A percentile compares a stretch with the other conserved stretches of the same genome.
Conservation (phyloP, 2,113 vertebrate genomes). For the Pterocles orientalis region DNA sequence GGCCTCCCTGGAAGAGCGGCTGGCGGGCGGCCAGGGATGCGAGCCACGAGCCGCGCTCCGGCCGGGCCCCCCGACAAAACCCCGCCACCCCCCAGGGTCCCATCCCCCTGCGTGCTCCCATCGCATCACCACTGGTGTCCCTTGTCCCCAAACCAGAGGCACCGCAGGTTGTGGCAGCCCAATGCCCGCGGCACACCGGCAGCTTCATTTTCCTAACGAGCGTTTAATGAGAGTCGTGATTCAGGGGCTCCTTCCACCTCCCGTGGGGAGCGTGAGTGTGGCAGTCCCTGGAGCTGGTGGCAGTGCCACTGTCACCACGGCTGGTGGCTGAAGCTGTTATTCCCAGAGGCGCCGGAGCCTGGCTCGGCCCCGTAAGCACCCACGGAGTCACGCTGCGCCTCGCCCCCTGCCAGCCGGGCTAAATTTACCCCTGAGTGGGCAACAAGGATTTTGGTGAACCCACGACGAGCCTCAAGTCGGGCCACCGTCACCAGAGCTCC, state of each 20-base stretch:
- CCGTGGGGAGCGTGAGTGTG: background rate
- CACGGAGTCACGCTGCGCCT: background rate
- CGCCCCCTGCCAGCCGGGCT: background rate
- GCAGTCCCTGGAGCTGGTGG: background rate
- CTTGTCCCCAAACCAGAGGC: background rate
- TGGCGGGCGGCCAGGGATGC: background rate
- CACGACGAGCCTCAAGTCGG: rapidly evolving
- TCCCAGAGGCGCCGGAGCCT: background rate
- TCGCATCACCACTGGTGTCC: rapidly evolving
- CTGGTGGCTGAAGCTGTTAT: background rate
- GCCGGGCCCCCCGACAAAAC: background rate
- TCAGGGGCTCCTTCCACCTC: background rate
- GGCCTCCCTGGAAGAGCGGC: background rate
- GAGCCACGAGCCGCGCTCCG: background rate
- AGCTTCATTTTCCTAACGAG: conserved; percentile 43
- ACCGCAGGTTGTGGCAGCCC: background rate
- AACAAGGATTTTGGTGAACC: background rate
- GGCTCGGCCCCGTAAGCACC: background rate
- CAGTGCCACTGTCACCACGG: background rate
- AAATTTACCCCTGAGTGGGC: background rate
- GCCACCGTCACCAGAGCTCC: rapidly evolving
- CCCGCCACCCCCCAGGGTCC: rapidly evolving
- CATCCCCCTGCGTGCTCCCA: background rate
- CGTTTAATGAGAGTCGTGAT: conserved; percentile 4
- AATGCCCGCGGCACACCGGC: rapidly evolving